Evolutionary conservation across 2,888 invertebrate species (phyloP).

Genomic region (Phortica okadai): DNA sequence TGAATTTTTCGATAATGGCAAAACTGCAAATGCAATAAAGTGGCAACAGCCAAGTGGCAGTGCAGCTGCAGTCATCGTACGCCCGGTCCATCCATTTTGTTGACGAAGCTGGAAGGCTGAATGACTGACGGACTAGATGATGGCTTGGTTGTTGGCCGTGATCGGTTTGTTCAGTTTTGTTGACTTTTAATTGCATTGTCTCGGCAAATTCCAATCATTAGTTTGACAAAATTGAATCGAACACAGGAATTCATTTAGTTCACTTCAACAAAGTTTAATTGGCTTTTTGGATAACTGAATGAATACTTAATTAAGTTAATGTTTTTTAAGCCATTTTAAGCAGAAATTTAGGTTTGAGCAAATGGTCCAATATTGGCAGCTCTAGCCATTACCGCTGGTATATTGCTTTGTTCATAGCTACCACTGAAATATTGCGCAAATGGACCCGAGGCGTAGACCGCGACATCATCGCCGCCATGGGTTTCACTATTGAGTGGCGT

Average conservation of each 20-base stretch:
- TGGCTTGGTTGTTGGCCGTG: neutral
- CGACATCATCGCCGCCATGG: conserved; percentile 89
- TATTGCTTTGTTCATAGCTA: conserved; percentile 86
- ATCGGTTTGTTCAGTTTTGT: conserved; percentile 2
- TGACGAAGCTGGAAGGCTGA: too few relatives aligned
- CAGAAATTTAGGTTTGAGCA: conserved; percentile 48
- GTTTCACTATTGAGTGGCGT: conserved; percentile 82
- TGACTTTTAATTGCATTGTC: conserved; percentile 19
- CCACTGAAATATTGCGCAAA: conserved; percentile 89
- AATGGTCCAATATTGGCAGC: conserved; percentile 84
- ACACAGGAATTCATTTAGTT: neutral
- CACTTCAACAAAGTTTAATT: conserved; percentile 1
- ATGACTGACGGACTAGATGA: neutral
- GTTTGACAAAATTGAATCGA: neutral
- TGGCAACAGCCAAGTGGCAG: neutral
- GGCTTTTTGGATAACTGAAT: neutral
- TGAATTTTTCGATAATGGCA: neutral
- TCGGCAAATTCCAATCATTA: neutral
- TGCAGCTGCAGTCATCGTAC: neutral
- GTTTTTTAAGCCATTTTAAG: neutral
- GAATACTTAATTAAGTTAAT: neutral
- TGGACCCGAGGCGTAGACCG: conserved; percentile 86
- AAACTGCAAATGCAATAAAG: neutral
- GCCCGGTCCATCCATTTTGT: too few relatives aligned
- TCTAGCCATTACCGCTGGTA: conserved; percentile 85